Evolutionary conservation across 1,140 invertebrate species (phyloP).

Genomic region (Alviniconcha marisindica): DNA sequence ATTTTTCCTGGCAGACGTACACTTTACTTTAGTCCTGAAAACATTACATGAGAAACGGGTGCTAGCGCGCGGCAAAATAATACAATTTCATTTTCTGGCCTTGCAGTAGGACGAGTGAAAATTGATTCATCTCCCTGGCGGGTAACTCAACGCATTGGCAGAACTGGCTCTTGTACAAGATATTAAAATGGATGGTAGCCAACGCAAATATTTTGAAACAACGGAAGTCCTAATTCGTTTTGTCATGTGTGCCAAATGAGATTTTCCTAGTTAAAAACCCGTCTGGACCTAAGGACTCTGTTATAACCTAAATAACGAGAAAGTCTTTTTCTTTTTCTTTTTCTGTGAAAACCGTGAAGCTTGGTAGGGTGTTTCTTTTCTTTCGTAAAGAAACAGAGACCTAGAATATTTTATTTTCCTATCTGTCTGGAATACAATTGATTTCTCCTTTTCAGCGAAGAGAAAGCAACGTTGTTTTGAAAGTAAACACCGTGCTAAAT

Average conservation of each 20-base stretch:
- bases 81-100: too few relatives aligned
- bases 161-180: not conserved
- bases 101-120: too few relatives aligned
- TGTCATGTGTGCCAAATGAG: conserved; percentile 17
- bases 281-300: not conserved
- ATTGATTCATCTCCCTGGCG: too few relatives aligned
- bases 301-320: not conserved
- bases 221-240: conserved; percentile 19
- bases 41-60: too few relatives aligned
- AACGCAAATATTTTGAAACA: conserved; percentile 17
- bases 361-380: not conserved
- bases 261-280: not conserved
- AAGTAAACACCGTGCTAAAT: not conserved
- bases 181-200: conserved; percentile 22
- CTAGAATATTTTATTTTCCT: not conserved
- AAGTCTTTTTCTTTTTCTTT: too few relatives aligned
- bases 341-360: too few relatives aligned
- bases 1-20: too few relatives aligned
- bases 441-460: not conserved
- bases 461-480: not conserved
- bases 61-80: too few relatives aligned
- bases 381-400: not conserved
- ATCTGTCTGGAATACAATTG: conserved; percentile 8
- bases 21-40: too few relatives aligned
- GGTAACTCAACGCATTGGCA: too few relatives aligned